Evolutionary conservation across 2,888 invertebrate genomes (phyloP), one percentile per base, ranked within the genome.

Genomic region (Machimus rusticus): DNA sequence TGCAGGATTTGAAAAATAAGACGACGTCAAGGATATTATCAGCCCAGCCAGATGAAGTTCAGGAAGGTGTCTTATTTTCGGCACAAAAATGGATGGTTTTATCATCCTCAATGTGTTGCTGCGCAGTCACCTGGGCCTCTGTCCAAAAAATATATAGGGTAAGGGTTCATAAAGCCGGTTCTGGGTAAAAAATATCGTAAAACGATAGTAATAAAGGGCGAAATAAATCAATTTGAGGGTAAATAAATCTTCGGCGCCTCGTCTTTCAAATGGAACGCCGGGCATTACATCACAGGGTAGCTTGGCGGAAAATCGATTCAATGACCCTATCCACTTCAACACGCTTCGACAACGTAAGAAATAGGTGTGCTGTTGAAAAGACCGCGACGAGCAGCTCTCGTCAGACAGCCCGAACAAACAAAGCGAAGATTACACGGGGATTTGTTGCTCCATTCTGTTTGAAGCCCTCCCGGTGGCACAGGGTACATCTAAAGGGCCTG

Each of bases 201-300:
- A 76, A 76, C n/a, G 76, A 76, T 76, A 76, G 37, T 76, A 34
- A 34, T 37, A 37, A 76, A 76, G 37, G 28, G 6, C 37, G 76
- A 76, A 76, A 76, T 76, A 76, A 76, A 76, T 76, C 76, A 76
- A 76, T 76, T 76, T 76, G 34, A 34, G 37, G 34, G 76, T 76
- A 76, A 37, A 37, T 76, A 76, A 76, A 76, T 37, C 31, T 76
- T 34, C n/a, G 3, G 37, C 14, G 37, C 76, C 76, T 76, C 76
- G 37, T 16, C 14, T 34, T 76, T 76, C 76, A 76, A 76, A 34
- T 76, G 34, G 31, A 66, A 28, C 66, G 23, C 12, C 51, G 66
- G 66, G 28, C 66, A 23, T 28, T 66, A 66, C 57, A 23, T 57
- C 23, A n/a, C 23, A 23, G 66, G 23, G 12, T 9, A 66, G 66